These are phyloP conservation scores for Chloroceryle inda DNA, from an alignment of 2,797 vertebrate species.

Conservation along the genomic window DNA sequence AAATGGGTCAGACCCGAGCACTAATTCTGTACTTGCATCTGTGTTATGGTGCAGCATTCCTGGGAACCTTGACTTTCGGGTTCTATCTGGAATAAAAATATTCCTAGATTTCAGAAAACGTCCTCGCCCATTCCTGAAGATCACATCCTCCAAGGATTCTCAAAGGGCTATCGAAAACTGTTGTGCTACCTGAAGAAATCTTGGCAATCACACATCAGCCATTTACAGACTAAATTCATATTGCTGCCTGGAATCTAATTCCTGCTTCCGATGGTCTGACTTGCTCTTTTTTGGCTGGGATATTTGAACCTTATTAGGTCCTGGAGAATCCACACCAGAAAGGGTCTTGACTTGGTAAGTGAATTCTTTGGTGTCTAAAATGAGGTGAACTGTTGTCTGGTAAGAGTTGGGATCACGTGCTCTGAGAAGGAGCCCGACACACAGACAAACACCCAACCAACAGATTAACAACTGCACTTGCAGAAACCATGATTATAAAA, in stretches of 20 bases:
- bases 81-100: background rate
- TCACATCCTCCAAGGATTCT: background rate
- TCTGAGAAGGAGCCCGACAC: background rate
- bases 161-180: background rate
- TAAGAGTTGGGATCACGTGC: background rate
- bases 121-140: background rate
- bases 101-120: background rate
- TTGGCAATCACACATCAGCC: background rate
- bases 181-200: background rate
- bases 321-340: background rate
- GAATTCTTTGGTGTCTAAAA: background rate
- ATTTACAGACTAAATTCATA: background rate
- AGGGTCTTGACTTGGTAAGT: background rate
- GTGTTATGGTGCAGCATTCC: background rate
- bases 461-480: background rate
- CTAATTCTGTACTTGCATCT: background rate
- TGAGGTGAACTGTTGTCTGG: background rate
- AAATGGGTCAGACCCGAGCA: background rate
- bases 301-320: background rate
- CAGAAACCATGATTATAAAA: rapidly evolving
- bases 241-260: background rate
- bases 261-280: background rate
- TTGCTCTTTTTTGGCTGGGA: background rate
- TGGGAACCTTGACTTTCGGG: background rate
- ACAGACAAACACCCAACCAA: background rate